Conservation (phyloP, 2,888 invertebrate species). For the Nephrotoma appendiculata region DNA sequence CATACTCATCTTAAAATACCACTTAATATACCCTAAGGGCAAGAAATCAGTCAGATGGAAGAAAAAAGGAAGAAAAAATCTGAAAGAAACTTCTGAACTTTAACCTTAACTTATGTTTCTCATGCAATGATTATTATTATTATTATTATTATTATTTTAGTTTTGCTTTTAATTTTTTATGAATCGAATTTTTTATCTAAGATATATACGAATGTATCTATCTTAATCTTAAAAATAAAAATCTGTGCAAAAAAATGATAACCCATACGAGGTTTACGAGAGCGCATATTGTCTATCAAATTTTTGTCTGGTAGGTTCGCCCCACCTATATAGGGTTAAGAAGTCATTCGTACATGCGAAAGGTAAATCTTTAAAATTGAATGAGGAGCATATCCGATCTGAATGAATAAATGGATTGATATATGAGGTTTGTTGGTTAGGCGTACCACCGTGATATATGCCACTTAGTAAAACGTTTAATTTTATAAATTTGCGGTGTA, state of each 20-base stretch:
- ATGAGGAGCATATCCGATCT: background rate
- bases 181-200: background rate
- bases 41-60: background rate
- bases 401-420: background rate
- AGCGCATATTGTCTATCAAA: background rate
- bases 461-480: background rate
- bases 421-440: background rate
- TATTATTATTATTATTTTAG: background rate
- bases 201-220: background rate
- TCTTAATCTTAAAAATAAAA: background rate
- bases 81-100: background rate
- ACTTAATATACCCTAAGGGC: background rate
- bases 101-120: background rate
- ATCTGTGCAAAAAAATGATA: background rate
- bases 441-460: background rate
- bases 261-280: background rate
- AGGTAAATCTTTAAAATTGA: background rate
- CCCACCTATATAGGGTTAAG: background rate
- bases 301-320: background rate
- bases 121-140: background rate
- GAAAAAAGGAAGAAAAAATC: background rate
- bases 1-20: background rate
- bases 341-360: background rate
- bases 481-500: background rate
- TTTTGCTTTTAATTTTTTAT: background rate